Conservation (phyloP, 2,113 vertebrate genomes). For the Psophia crepitans region DNA sequence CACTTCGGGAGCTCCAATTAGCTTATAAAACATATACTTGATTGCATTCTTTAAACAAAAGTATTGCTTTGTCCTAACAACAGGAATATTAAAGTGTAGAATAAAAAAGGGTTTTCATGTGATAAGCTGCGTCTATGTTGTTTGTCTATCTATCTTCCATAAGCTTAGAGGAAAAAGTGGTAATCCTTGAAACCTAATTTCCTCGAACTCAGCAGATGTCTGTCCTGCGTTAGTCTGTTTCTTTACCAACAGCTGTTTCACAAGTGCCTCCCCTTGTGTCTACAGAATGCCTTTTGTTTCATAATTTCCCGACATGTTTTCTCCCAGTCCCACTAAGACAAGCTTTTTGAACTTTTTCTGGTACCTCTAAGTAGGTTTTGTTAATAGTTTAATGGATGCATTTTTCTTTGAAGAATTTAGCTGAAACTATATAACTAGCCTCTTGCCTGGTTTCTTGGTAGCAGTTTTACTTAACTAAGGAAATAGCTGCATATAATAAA, state of each 20-base stretch:
- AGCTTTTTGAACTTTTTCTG: background rate
- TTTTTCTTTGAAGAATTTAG: background rate
- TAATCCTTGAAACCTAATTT: conserved; percentile 64
- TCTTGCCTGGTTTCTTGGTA: background rate
- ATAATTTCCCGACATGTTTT: background rate
- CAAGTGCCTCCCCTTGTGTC: conserved; percentile 44
- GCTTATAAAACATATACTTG: conserved; percentile 33
- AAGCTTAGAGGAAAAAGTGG: conserved; percentile 33
- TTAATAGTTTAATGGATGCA: background rate
- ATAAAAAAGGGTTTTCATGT: background rate
- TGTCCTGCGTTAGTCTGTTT: conserved; percentile 44
- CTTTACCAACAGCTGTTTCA: conserved; percentile 58
- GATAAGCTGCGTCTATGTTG: background rate
- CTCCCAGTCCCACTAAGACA: background rate
- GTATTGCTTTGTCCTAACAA: conserved; percentile 1
- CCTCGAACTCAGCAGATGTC: conserved; percentile 59
- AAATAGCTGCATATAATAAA: background rate
- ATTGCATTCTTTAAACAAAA: conserved; percentile 42
- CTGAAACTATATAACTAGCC: background rate
- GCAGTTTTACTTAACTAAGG: background rate
- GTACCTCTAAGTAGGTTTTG: background rate
- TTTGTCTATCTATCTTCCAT: background rate
- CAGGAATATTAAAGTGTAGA: background rate
- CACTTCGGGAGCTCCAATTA: conserved; percentile 55
- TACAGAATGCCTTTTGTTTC: conserved; percentile 58